Evolutionary conservation across 2,888 invertebrate genomes (phyloP), one percentile per base, ranked within the genome.

Genomic region (Macaria notata): DNA sequence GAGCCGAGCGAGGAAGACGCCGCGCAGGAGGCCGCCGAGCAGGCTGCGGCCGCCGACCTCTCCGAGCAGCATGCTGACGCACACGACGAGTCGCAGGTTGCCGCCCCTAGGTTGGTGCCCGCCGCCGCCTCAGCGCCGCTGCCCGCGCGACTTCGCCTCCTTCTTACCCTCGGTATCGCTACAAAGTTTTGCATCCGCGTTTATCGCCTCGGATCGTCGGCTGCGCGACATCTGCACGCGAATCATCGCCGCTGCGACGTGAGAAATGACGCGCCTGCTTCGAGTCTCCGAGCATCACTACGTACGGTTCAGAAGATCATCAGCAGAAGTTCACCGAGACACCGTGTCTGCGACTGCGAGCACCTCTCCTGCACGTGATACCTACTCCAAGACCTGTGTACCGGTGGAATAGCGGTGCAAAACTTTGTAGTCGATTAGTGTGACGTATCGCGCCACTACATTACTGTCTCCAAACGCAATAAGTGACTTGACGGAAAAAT

Each of bases 51-150:
- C 46, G 71, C 77, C 46, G 69, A 74, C 36, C 80, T 80, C 73
- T 70, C 73, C 65, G 76, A 75, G 67, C 73, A 84, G 4, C 74
- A 79, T 48, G 83, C 82, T 75, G 78, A 80, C 62, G 80, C 79
- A 68, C 82, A 86, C 50, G 50, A 50, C 41, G 41, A 78, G 76
- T 72, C 78, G 71, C 90, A 88, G 79, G 83, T 82, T 64, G 75
- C 85, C 71, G 83, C 88, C 86, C 86, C 81, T 91, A 91, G 91
- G 91, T 91, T 91, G 90, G 91, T 91, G 87, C 79, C 79, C 80
- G 84, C 73, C 84, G 86, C 79, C 84, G 81, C 77, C 85, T 83
- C 74, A 81, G 78, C 85, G 83, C 81, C 62, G 78, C 81, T 77
- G 78, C 76, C 70, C 84, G 83, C 81, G 81, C 85, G 79, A 73